A percentile compares a stretch with the other conserved stretches of the same genome.
These are phyloP conservation scores for Tachuris rubrigastra DNA, from an alignment of 2,113 vertebrate species.

Conservation along the genomic window DNA sequence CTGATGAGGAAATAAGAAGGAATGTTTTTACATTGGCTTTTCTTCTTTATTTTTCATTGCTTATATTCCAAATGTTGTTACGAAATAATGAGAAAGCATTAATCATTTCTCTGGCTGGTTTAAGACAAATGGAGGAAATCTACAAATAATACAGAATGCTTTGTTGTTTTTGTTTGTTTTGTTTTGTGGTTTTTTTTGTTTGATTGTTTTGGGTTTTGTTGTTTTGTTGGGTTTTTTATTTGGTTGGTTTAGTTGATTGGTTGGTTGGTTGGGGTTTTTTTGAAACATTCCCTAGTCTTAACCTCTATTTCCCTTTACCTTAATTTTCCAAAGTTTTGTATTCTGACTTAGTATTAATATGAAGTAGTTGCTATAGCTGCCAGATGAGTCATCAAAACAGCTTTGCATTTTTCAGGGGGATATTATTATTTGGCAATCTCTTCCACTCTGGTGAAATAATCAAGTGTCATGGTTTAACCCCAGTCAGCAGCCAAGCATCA, in stretches of 20 bases:
- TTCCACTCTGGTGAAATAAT: background rate
- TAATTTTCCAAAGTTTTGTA: background rate
- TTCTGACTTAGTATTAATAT: background rate
- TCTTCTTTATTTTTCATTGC: background rate
- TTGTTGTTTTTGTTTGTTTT: background rate
- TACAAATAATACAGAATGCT: background rate
- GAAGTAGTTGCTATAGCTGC: background rate
- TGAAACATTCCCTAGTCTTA: background rate
- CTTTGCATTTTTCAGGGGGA: background rate
- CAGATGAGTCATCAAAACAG: constrained; percentile 12
- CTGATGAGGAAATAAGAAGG: background rate
- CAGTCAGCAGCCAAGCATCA: background rate
- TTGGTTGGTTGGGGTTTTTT: background rate
- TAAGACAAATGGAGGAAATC: background rate
- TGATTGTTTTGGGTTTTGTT: too few species aligned
- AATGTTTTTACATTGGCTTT: background rate
- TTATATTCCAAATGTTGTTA: constrained; percentile 2
- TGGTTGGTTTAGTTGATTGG: background rate
- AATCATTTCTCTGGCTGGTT: background rate
- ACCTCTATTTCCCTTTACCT: background rate
- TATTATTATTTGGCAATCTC: background rate
- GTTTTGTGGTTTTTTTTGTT: background rate
- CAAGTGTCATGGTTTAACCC: background rate
- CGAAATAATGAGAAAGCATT: constrained; percentile 22
- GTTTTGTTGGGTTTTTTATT: background rate